Evolutionary conservation across 2,888 invertebrate species (phyloP), one percentile per base, ranked within the genome.

Genomic region (Dasysyrphus tricinctus): DNA sequence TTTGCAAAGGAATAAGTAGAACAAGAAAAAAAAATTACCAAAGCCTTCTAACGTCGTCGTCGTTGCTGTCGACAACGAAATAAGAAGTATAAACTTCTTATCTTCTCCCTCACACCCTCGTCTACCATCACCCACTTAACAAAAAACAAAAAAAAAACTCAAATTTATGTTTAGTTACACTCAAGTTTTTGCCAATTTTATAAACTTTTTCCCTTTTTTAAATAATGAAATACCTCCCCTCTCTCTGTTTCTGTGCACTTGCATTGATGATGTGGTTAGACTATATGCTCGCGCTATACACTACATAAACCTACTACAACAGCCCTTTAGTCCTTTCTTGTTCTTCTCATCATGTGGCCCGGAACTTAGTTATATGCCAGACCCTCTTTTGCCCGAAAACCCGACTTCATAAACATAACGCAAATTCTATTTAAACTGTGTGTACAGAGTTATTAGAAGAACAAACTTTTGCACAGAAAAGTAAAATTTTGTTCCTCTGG

Each of bases 391-490:
- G 37, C 24, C 34, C 67, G 24, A 32, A 63, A 67, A 57, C 16
- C 49, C 76, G 75, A 69, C 80, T 80, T 85, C 85, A 74, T 69
- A 81, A 85, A 78, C 81, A 81, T 80, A 85, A 81, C 80, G 90
- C 89, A 91, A 91, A 91, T 91, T 91, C 91, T 91, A 91, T 91
- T 91, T 91, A 91, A 91, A 91, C 90, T 91, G 90, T 81, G 74
- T 91, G 91, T 90, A 91, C 91, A 91, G 90, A 90, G 91, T 91
- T 91, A 91, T 91, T 91, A 91, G 91, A 91, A 91, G 81, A 81
- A 77, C 61, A 80, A 85, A 85, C 81, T 85, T 85, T 85, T 69
- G 74, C 81, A 85, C 80, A 85, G 81, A 85, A 74, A 69, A 81
- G 69, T 73, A 85, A 77, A 81, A 85, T 74, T 74, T 69, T 61